Evolutionary conservation across 2,797 vertebrate genomes (phyloP).

Genomic region (Nannoperca obscura): DNA sequence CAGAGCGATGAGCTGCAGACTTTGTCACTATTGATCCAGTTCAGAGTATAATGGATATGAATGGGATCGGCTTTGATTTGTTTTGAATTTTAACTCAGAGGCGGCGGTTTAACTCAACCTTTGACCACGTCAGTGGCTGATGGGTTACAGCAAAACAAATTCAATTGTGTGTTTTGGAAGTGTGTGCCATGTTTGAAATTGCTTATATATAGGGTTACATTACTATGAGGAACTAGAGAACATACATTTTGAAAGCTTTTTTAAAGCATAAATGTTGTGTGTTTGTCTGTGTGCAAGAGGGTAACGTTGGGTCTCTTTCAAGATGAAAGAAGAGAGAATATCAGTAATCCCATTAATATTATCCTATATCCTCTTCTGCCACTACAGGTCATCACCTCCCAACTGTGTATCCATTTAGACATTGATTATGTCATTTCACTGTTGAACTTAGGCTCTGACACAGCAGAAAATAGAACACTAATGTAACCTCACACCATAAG

Average conservation of each 20-base stretch:
- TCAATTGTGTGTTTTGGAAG: neutral
- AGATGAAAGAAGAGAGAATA: conserved; percentile 49
- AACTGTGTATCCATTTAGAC: conserved; percentile 55
- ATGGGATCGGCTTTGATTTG: conserved; percentile 70
- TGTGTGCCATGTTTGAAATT: neutral
- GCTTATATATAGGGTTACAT: neutral
- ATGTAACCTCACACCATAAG: conserved; percentile 47
- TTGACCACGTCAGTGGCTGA: conserved; percentile 39
- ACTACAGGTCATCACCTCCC: conserved; percentile 58
- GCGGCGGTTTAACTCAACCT: conserved; percentile 52
- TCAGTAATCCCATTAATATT: conserved; percentile 70
- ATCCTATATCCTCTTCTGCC: conserved; percentile 53
- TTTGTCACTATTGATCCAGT: conserved; percentile 75
- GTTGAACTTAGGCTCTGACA: conserved; percentile 52
- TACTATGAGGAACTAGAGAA: neutral
- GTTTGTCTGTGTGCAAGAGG: conserved; percentile 4
- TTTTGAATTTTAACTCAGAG: conserved; percentile 69
- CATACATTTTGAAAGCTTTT: neutral
- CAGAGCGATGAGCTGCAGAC: conserved; percentile 76
- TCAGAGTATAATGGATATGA: conserved; percentile 73
- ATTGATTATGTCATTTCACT: conserved; percentile 66
- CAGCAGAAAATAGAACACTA: conserved; percentile 53
- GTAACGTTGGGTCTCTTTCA: conserved; percentile 21
- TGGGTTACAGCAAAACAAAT: conserved; percentile 19
- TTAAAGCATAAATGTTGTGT: conserved; percentile 15